phyloP scores from a whole-genome alignment of 2,797 vertebrate species.

The Chromobotia macracanthus region DNA sequence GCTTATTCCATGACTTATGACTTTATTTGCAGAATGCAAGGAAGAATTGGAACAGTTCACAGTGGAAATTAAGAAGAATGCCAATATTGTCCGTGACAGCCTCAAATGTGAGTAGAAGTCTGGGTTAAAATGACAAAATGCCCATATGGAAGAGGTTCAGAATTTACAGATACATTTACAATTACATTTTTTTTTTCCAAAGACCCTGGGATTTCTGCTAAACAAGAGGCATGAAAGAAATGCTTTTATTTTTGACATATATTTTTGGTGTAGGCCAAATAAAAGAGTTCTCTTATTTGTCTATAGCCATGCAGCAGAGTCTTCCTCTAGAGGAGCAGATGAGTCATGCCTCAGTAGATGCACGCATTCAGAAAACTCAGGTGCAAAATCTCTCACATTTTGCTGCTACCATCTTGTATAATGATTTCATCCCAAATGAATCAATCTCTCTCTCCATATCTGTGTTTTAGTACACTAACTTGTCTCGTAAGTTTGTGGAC shows the following conservation, averaged over 20 bases:
- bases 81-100: slow-evolving; percentile 84
- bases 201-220: no score
- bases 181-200: no score
- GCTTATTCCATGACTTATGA: background rate
- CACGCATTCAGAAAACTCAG: slow-evolving; percentile 94
- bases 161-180: no score
- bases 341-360: slow-evolving; percentile 82
- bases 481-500: slow-evolving; percentile 94
- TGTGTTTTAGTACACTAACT: slow-evolving; percentile 82
- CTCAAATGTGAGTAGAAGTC: slow-evolving; percentile 85
- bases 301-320: slow-evolving; percentile 86
- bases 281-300: background rate
- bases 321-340: slow-evolving; percentile 81
- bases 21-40: slow-evolving; percentile 82
- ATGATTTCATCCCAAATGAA: slow-evolving; percentile 2
- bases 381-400: slow-evolving; percentile 66
- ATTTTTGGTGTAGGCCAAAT: background rate
- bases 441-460: background rate
- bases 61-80: slow-evolving; percentile 89
- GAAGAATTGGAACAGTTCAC: slow-evolving; percentile 88
- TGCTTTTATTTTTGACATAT: no score
- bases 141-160: no score
- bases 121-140: background rate
- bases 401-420: background rate
- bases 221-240: no score